Evolutionary conservation across 1,140 invertebrate genomes (phyloP).

Genomic region (Procambarus virginalis): DNA sequence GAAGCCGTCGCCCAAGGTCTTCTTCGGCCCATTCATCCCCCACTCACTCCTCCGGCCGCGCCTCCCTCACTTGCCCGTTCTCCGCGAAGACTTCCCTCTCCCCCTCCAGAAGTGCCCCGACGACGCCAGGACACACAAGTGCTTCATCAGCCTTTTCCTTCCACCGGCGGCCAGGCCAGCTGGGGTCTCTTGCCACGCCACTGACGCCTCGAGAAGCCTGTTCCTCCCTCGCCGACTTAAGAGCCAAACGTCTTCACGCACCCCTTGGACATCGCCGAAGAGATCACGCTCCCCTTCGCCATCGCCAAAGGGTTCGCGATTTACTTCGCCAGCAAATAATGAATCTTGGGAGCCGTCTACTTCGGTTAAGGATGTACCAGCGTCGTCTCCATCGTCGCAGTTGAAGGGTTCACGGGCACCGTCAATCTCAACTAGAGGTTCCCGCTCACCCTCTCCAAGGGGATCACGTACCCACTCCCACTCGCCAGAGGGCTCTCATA

Average conservation of each 20-base stretch:
- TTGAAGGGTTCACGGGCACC: background rate
- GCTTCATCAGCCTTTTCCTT: background rate
- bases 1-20: background rate
- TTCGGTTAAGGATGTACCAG: background rate
- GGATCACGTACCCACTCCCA: slow-evolving; percentile 1
- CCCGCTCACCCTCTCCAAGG: background rate
- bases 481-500: background rate
- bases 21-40: slow-evolving; percentile 35
- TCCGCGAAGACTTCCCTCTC: background rate
- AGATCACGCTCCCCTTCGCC: background rate
- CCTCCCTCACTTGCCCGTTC: background rate
- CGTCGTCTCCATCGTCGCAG: background rate
- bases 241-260: background rate
- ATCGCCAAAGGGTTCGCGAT: background rate
- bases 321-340: background rate
- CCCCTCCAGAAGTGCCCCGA: slow-evolving; percentile 24
- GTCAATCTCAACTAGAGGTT: background rate
- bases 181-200: slow-evolving; percentile 12
- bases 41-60: slow-evolving; percentile 14
- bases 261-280: background rate
- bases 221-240: background rate
- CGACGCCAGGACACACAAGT: background rate
- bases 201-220: background rate
- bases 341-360: background rate
- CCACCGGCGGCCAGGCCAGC: background rate